Evolutionary conservation across 2,113 vertebrate genomes (phyloP).

Genomic region (Salvelinus fontinalis): DNA sequence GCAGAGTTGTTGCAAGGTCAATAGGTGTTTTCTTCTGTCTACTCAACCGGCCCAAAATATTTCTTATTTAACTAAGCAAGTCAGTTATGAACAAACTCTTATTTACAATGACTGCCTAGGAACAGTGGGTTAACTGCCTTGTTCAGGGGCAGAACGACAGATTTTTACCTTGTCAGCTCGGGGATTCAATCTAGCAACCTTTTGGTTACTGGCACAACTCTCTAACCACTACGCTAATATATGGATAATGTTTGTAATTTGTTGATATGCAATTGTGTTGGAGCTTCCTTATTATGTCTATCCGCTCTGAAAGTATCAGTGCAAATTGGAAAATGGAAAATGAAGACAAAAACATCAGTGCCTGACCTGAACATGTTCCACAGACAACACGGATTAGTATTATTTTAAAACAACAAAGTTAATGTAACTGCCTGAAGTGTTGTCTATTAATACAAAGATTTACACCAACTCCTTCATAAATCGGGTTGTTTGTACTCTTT

Average conservation of each 20-base stretch:
- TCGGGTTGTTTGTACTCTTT: background rate
- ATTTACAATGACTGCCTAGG: no score
- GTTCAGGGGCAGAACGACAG: no score
- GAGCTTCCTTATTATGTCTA: background rate
- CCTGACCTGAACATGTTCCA: background rate
- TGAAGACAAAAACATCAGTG: constrained; percentile 9
- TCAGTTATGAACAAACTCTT: no score
- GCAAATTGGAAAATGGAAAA: constrained; percentile 1
- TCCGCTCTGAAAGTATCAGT: background rate
- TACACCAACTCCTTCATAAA: constrained; percentile 3
- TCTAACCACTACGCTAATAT: background rate
- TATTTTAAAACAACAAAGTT: background rate
- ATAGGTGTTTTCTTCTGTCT: constrained; percentile 25
- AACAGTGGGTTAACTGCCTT: no score
- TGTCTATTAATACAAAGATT: constrained; percentile 24
- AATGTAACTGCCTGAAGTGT: constrained; percentile 18
- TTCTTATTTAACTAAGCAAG: no score
- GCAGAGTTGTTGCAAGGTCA: constrained; percentile 32
- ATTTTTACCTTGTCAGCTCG: no score
- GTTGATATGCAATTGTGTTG: background rate
- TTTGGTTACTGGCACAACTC: no score
- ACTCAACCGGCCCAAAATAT: constrained; percentile 20
- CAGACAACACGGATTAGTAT: background rate
- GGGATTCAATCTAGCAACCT: no score
- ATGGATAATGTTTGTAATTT: constrained; percentile 27